A percentile compares a stretch with the other conserved stretches of the same genome.
phyloP scores from a whole-genome alignment of 2,113 vertebrate genomes.

The Vimba vimba region DNA sequence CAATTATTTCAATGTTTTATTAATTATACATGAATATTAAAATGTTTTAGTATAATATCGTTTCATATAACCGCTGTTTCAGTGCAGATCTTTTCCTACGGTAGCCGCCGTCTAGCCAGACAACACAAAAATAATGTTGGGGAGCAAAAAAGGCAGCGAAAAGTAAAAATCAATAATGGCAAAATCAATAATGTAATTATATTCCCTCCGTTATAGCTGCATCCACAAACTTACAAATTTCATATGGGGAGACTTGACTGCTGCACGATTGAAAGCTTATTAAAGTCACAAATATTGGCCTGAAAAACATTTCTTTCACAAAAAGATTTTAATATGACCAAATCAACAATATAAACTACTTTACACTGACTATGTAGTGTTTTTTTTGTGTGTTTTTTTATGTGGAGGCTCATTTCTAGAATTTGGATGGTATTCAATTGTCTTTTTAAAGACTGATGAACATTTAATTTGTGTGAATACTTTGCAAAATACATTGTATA shows the following conservation, averaged over 20 bases:
- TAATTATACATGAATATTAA: no score
- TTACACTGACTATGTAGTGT: not conserved
- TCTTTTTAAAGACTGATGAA: no score
- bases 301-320: not conserved
- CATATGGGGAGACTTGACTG: not conserved
- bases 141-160: slow-evolving; percentile 1
- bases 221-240: slow-evolving; percentile 5
- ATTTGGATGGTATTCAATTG: no score
- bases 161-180: slow-evolving; percentile 2
- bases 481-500: no score
- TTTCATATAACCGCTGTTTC: slow-evolving; percentile 43
- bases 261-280: not conserved
- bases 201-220: slow-evolving; percentile 25
- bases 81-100: slow-evolving; percentile 21
- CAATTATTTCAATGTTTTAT: no score
- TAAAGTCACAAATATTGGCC: not conserved
- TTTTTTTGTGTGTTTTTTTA: not conserved
- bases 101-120: slow-evolving; percentile 16
- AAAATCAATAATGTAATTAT: slow-evolving; percentile 24
- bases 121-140: slow-evolving; percentile 25
- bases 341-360: not conserved
- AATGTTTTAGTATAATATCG: no score
- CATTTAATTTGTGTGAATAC: no score
- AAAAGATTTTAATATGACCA: not conserved
- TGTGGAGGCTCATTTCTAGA: not conserved